phyloP scores from a whole-genome alignment of 2,113 vertebrate species.

The Eidolon helvum region DNA sequence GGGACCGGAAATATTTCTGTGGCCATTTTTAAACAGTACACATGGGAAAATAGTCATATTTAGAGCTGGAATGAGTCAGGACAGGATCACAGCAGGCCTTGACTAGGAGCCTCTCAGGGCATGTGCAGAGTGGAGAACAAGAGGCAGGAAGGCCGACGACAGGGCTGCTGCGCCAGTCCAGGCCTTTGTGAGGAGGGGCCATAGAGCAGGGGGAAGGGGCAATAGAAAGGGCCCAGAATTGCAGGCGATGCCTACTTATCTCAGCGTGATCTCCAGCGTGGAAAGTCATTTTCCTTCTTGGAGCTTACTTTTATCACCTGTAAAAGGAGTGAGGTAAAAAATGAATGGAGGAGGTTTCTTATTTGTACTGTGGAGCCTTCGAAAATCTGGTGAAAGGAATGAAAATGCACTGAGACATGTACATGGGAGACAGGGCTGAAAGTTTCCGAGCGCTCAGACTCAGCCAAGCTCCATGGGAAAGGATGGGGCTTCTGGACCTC shows the following conservation, averaged over 20 bases:
- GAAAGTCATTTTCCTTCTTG: background rate
- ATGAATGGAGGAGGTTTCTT: background rate
- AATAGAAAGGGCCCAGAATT: background rate
- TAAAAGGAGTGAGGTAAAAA: background rate
- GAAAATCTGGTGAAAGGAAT: background rate
- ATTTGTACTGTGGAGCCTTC: background rate
- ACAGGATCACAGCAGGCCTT: background rate
- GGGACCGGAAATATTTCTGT: background rate
- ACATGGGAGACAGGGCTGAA: background rate
- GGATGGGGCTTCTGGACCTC: background rate
- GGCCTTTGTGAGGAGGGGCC: background rate
- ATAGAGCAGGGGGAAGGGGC: rapidly evolving
- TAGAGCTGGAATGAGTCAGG: background rate
- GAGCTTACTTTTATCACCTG: background rate
- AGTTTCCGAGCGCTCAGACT: background rate
- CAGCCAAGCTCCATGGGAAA: background rate
- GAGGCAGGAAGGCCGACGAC: background rate
- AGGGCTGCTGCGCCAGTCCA: background rate
- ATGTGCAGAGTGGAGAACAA: background rate
- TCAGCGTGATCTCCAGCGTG: no score
- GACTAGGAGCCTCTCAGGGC: background rate
- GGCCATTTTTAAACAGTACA: background rate
- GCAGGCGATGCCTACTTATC: background rate
- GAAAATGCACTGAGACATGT: background rate
- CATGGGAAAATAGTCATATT: background rate